Base-by-base conservation (phyloP, 2,888 invertebrate genomes). In the Oscheius sp. region DNA sequence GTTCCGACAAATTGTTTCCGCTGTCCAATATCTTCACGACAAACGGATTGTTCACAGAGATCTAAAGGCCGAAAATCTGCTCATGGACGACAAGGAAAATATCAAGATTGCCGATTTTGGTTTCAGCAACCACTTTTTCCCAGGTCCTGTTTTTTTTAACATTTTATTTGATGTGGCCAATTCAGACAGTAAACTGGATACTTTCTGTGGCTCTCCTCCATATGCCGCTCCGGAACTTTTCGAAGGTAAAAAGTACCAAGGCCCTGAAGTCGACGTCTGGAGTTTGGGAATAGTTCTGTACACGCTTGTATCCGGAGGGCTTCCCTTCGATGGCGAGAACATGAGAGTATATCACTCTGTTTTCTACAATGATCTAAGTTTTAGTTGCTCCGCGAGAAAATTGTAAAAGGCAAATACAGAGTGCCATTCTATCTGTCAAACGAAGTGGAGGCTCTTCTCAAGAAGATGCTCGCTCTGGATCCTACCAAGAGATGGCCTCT, bases 391-490 rank as follows among this genome's bases (percentile, higher is more conserved):
- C 91, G 99, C 87, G 99, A 99, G 91, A 92, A 98, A 84, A 99
- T 99, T 86, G 93, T 99, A 86, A 92, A 98, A 87, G 99, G 99
- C 86, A 99, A 99, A 92, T 99, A 99, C 92, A 94, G 99, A 91
- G 99, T 99, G 91, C 99, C 99, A 78, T 99, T 99, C 93, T 99
- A 99, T 93, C 99, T 99, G 99, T 98, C 98, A 83, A 98, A 98
- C 86, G 99, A 99, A 92, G 99, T 99, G 92, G 99, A 99, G 92
- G 96, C 96, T 91, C 93, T 99, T 88, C 93, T 99, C 89, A 98
- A 98, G 92, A 98, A 99, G 92, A 99, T 99, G 92, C 93, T 99
- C 90, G 98, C 99, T 89, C 93, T 99, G 90, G 99, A 98, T 92
- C 99, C 99, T 85, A 94, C 94, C 87, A 96, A 96, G 92, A 93